A percentile compares a stretch with the other conserved stretches of the same genome.
phyloP scores from a whole-genome alignment of 2,797 vertebrate genomes.

The Luscinia luscinia region DNA sequence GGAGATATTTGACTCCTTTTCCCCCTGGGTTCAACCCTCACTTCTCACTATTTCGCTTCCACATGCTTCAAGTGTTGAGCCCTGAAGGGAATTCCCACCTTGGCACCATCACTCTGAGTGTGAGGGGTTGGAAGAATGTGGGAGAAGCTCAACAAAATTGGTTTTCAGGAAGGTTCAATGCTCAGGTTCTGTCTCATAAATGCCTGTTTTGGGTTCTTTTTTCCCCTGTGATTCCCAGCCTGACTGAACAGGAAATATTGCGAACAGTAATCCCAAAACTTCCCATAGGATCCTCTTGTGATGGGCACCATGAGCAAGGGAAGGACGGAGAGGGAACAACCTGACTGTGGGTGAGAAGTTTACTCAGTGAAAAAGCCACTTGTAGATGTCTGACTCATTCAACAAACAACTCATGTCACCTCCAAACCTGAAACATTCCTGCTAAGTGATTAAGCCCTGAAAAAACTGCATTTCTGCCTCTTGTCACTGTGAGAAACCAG shows the following conservation, averaged over 20 bases:
- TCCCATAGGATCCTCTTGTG: background rate
- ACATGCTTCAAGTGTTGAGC: background rate
- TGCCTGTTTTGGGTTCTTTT: background rate
- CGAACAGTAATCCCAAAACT: background rate
- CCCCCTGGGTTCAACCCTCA: background rate
- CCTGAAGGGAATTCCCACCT: background rate
- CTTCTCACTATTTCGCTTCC: background rate
- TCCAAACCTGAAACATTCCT: conserved; percentile 38
- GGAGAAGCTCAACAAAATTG: background rate
- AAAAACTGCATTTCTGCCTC: background rate
- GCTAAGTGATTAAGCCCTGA: conserved; percentile 61
- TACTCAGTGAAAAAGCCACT: background rate
- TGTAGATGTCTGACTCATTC: conserved; percentile 41
- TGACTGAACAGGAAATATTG: background rate
- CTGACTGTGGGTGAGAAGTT: background rate
- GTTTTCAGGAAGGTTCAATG: background rate
- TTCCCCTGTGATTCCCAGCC: background rate
- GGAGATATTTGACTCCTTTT: background rate
- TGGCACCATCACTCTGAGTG: background rate
- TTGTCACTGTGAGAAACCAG: conserved; percentile 25
- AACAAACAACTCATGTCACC: conserved; percentile 29
- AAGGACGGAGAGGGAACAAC: background rate
- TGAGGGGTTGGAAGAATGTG: background rate
- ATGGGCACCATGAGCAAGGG: background rate
- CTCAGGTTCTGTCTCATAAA: background rate